Evolutionary conservation across 2,888 invertebrate genomes (phyloP).

Genomic region (Dysmachus trigonus): DNA sequence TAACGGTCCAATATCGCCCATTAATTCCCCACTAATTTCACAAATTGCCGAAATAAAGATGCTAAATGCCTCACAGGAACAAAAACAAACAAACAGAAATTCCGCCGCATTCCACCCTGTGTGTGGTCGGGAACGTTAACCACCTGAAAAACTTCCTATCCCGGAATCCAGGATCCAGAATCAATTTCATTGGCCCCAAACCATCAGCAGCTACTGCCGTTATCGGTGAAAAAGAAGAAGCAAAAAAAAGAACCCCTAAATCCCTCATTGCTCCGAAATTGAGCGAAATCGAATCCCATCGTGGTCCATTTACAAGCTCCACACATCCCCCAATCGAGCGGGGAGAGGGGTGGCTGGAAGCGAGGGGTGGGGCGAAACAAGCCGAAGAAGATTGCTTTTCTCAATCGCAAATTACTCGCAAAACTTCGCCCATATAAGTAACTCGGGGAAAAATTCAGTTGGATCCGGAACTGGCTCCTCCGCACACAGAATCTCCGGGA

Average conservation of each 20-base stretch:
- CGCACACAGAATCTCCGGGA: background rate
- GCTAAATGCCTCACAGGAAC: background rate
- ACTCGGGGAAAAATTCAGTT: constrained; percentile 13
- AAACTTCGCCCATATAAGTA: constrained; percentile 14
- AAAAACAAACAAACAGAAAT: background rate
- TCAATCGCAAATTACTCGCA: constrained; percentile 37
- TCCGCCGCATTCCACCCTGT: background rate
- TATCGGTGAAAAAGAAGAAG: background rate
- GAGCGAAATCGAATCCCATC: constrained; percentile 3
- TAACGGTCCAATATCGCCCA: background rate
- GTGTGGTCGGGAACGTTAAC: background rate
- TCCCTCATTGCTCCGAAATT: constrained; percentile 1
- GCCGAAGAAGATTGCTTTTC: constrained; percentile 19
- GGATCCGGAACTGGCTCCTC: background rate
- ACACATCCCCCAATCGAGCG: background rate
- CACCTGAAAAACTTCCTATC: background rate
- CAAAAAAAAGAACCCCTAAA: background rate
- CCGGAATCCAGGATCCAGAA: background rate
- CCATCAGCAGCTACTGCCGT: background rate
- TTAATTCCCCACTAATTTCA: background rate
- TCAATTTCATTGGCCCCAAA: background rate
- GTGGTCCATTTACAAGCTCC: background rate
- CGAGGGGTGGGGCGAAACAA: too few relatives aligned
- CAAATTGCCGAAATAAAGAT: background rate
- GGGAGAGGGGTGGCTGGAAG: background rate